Base-by-base conservation (phyloP, 2,888 invertebrate species). In the Danaus chrysippus region DNA sequence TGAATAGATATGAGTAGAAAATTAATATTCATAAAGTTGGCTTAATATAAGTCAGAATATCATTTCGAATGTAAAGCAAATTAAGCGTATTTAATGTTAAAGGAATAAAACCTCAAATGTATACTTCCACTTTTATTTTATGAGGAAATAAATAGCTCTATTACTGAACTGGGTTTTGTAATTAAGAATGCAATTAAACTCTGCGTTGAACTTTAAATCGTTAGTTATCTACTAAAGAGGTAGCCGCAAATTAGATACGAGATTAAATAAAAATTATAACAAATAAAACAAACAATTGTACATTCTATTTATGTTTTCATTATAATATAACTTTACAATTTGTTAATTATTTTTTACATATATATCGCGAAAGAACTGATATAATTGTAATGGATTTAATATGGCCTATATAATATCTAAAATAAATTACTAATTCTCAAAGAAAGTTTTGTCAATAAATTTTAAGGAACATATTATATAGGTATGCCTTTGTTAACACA, bases 141-240 rank as follows among this genome's bases (percentile, higher is more conserved):
- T 49, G n/a, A 54, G 34, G 54, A 62, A 62, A 67, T 58, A 58
- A 64, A 67, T 64, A 62, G 60, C 58, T 64, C 64, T 58, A 60
- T 67, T 62, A 67, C 64, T 52, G 42, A 64, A 60, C 64, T 58
- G 58, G 66, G 64, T 64, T 67, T 64, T 64, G 64, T 67, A 67
- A 67, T 67, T 64, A 67, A 64, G 64, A 66, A 66, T 66, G 66
- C 68, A 68, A 68, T 68, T 64, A 68, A 68, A 68, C 62, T 68
- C 64, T 59, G 53, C 62, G 66, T 58, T 59, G 64, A 66, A 66
- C 68, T 68, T 62, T 59, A 62, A 66, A 62, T 64, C 66, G 34
- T 62, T 64, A 60, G 55, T 66, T 66, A 68, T 66, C 64, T 66
- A 62, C 64, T 66, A 62, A 66, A 59, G 58, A 62, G 60, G 58